Evolutionary conservation across 2,888 invertebrate genomes (phyloP).

Genomic region (Embidobia sp.): DNA sequence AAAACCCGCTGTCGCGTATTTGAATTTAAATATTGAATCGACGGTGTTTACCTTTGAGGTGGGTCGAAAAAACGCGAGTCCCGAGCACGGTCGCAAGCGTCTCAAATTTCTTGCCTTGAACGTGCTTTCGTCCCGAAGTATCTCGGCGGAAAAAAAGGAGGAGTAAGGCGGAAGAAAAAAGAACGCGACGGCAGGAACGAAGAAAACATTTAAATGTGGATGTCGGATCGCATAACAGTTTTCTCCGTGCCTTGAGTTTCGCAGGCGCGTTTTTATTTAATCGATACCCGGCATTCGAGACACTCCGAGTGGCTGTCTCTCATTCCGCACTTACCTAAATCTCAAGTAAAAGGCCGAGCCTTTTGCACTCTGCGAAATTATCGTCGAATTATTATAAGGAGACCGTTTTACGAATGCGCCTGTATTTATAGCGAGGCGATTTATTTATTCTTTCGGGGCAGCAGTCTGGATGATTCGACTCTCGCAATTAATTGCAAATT

Average conservation of each 20-base stretch:
- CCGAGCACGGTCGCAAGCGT: conserved; percentile 67
- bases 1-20: conserved; percentile 19
- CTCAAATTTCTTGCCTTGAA: conserved; percentile 75
- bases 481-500: too few relatives aligned
- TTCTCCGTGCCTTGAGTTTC: conserved; percentile 77
- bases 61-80: conserved; percentile 49
- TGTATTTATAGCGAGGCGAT: too few relatives aligned
- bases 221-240: conserved; percentile 77
- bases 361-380: conserved; percentile 10
- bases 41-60: conserved; percentile 57
- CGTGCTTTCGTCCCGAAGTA: conserved; percentile 66
- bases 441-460: too few relatives aligned
- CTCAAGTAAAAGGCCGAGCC: conserved; percentile 44
- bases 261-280: conserved; percentile 69
- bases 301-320: conserved; percentile 57
- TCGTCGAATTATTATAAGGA: too few relatives aligned
- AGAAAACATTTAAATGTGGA: conserved; percentile 61
- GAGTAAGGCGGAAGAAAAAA: conserved; percentile 59
- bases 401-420: too few relatives aligned
- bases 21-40: conserved; percentile 56
- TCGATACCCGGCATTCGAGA: conserved; percentile 68
- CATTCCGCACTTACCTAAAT: conserved; percentile 55
- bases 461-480: too few relatives aligned
- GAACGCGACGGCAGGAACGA: conserved; percentile 19
- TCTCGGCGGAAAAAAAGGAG: conserved; percentile 56